Evolutionary conservation across 2,888 invertebrate genomes (phyloP), one percentile per base, ranked within the genome.

Genomic region (Heliconius ethilla): DNA sequence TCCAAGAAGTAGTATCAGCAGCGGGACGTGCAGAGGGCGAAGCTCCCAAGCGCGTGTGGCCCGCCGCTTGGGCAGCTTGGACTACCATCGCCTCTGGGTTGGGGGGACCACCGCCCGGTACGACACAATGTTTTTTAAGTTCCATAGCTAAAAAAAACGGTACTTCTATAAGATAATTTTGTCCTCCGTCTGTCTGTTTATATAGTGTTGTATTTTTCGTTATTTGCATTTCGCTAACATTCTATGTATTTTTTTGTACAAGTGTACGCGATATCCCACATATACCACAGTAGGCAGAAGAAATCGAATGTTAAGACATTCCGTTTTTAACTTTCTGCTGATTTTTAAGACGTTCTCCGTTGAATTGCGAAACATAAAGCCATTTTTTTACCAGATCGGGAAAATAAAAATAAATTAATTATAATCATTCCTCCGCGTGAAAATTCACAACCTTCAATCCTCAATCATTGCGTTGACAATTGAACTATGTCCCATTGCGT

Each of bases 1-100:
- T 99, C 91, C 99, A 99, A 94, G 99, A 99, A 91, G 98, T 99
- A 83, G 95, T 99, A 83, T 96, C 97, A 70, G 85, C 97, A 95
- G 90, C 96, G 94, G 87, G 98, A 95, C 93, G 96, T 96, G 86
- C 98, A 96, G 86, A 98, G 97, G 90, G 96, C 51, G 83, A 97
- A 97, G 83, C 81, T 76, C 87, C 87, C 89, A 94, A 85, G 91
- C 95, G 87, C 95, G 96, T 97, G 85, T 98, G 98, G 98, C 94
- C 95, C 66, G 96, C 96, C 76, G 98, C 97, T 6, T 98, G 98
- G 98, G 95, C 96, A 80, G 97, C 97, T 66, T 99, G 98, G 98
- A 92, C 97, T 66, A 97, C 96, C 88, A 98, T 99, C 82, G 98
- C 98, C 40, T 96, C 97, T 1, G 87, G 87, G 0, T 81, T 87